Evolutionary conservation across 2,797 vertebrate genomes (phyloP).

Genomic region (Rhinichthys osculus): DNA sequence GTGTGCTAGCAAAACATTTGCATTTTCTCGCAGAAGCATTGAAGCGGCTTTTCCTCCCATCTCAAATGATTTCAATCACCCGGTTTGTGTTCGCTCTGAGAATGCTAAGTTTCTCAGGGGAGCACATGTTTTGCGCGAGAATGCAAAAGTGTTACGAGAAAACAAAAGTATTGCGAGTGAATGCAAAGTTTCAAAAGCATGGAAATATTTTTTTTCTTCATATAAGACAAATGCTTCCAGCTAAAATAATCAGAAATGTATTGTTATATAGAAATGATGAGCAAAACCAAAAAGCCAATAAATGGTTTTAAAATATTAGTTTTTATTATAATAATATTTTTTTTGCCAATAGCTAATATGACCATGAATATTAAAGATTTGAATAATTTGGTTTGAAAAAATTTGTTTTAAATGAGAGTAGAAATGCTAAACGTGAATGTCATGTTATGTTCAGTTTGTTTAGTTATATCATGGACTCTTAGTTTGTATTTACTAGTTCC

Average conservation of each 20-base stretch:
- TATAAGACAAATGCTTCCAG: not conserved
- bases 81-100: not conserved
- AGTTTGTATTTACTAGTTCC: too few relatives aligned
- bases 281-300: not conserved
- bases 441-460: too few relatives aligned
- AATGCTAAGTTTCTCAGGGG: not conserved
- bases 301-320: not conserved
- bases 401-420: too few relatives aligned
- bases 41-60: not conserved
- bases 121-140: not conserved
- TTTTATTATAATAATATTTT: too few relatives aligned
- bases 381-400: too few relatives aligned
- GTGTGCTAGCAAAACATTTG: not conserved
- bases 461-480: too few relatives aligned
- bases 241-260: not conserved
- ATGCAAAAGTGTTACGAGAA: not conserved
- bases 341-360: not conserved
- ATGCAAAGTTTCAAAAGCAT: too few relatives aligned
- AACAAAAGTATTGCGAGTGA: too few relatives aligned
- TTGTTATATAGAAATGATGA: not conserved
- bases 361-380: not conserved
- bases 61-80: not conserved
- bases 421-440: not conserved
- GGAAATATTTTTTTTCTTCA: too few relatives aligned
- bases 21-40: not conserved